Percentiles rank a stretch among this genome's conserved stretches.
phyloP scores from a whole-genome alignment of 2,888 invertebrate species.

The Geotrupes spiniger region DNA sequence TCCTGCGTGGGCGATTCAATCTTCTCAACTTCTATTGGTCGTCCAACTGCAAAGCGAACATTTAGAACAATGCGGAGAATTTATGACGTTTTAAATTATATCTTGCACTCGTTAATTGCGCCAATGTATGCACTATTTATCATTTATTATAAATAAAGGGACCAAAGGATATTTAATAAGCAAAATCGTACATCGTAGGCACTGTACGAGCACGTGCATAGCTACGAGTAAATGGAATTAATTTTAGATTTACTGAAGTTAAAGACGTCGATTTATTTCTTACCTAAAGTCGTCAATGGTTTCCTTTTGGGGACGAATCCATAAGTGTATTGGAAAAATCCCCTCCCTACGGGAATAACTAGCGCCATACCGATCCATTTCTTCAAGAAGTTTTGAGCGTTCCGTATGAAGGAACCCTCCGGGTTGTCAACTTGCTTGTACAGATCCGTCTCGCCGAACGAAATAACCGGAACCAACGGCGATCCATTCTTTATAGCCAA shows the following conservation, averaged over 20 bases:
- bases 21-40: constrained; percentile 74
- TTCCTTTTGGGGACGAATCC: constrained; percentile 80
- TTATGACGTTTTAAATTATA: too few relatives aligned
- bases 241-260: too few relatives aligned
- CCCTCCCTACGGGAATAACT: constrained; percentile 74
- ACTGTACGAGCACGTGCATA: too few relatives aligned
- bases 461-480: constrained; percentile 81
- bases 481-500: constrained; percentile 57
- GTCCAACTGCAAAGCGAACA: constrained; percentile 70
- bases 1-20: constrained; percentile 69
- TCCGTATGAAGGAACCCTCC: constrained; percentile 64
- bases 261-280: too few relatives aligned
- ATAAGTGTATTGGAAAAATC: constrained; percentile 53
- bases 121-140: too few relatives aligned
- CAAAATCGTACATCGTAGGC: too few relatives aligned
- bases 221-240: too few relatives aligned
- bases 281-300: constrained; percentile 84
- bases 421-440: constrained; percentile 75
- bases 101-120: too few relatives aligned
- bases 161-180: too few relatives aligned
- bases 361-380: constrained; percentile 71
- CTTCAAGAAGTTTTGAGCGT: constrained; percentile 67
- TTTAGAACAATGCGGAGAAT: too few relatives aligned
- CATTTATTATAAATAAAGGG: too few relatives aligned
- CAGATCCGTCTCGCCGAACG: constrained; percentile 87